Conservation (phyloP, 2,113 vertebrate genomes). For the human (Homo sapiens) region DNA sequence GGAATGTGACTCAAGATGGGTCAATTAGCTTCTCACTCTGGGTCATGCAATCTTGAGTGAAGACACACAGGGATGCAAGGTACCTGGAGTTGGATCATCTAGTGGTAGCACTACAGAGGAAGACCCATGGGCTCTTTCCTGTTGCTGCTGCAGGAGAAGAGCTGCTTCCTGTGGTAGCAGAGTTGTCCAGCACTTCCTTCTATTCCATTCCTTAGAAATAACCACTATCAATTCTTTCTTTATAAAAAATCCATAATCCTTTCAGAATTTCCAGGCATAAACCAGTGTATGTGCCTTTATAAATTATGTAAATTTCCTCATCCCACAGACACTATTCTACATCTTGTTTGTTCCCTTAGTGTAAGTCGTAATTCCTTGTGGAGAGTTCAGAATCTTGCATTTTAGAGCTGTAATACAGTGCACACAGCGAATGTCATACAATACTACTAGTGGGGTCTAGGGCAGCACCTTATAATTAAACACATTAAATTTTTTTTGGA, state of each 20-base stretch:
- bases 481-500: not conserved
- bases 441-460: not conserved
- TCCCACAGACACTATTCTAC: not conserved
- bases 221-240: not conserved
- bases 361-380: not conserved
- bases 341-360: not conserved
- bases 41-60: not conserved
- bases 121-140: not conserved
- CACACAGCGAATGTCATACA: not conserved
- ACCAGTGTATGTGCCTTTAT: not conserved
- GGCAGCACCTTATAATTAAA: not conserved
- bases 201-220: not conserved
- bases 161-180: not conserved
- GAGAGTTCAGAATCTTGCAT: not conserved
- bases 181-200: not conserved
- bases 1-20: not conserved
- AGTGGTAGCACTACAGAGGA: not conserved
- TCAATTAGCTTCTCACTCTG: not conserved
- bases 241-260: not conserved
- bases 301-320: not conserved
- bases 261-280: constrained; percentile 8
- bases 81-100: not conserved
- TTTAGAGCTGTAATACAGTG: not conserved
- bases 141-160: not conserved
- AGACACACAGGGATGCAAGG: not conserved